These are phyloP conservation scores for Eptatretus atami DNA, from an alignment of 2,797 vertebrate genomes.

Conservation along the genomic window DNA sequence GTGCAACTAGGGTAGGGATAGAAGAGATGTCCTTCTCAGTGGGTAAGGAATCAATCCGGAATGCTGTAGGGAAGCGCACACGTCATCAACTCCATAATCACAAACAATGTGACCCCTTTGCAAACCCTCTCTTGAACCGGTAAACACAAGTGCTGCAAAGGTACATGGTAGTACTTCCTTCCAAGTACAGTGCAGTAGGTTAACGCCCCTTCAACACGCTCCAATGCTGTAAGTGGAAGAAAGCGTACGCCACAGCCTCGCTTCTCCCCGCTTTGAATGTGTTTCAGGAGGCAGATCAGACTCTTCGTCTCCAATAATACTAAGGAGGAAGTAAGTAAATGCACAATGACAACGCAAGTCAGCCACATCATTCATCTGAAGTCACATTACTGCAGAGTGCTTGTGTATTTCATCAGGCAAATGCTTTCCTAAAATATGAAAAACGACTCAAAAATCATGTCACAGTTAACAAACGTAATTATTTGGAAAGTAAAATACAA, in stretches of 20 bases:
- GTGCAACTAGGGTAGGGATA: slow-evolving; percentile 95
- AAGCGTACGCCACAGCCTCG: slow-evolving; percentile 81
- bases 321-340: slow-evolving; percentile 12
- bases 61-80: slow-evolving; percentile 25
- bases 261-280: slow-evolving; percentile 92
- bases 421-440: too few relatives aligned
- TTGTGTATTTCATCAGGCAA: too few relatives aligned
- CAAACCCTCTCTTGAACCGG: too few relatives aligned
- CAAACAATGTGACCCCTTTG: too few relatives aligned
- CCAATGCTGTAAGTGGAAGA: slow-evolving; percentile 98
- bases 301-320: slow-evolving; percentile 99
- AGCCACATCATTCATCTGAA: too few relatives aligned
- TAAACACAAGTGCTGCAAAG: too few relatives aligned
- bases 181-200: slow-evolving; percentile 88
- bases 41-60: slow-evolving; percentile 95
- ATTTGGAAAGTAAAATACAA: too few relatives aligned
- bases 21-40: slow-evolving; percentile 79
- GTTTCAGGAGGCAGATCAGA: slow-evolving; percentile 77
- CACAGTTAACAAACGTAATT: too few relatives aligned
- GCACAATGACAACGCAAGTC: too few relatives aligned
- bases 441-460: too few relatives aligned
- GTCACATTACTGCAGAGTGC: too few relatives aligned
- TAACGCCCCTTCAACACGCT: slow-evolving; percentile 78
- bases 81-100: too few relatives aligned
- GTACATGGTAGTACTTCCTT: slow-evolving; percentile 45